Percentiles rank a stretch among this genome's conserved stretches.
These are phyloP conservation scores for Spea bombifrons DNA, from an alignment of 2,113 vertebrate genomes.

Conservation along the genomic window DNA sequence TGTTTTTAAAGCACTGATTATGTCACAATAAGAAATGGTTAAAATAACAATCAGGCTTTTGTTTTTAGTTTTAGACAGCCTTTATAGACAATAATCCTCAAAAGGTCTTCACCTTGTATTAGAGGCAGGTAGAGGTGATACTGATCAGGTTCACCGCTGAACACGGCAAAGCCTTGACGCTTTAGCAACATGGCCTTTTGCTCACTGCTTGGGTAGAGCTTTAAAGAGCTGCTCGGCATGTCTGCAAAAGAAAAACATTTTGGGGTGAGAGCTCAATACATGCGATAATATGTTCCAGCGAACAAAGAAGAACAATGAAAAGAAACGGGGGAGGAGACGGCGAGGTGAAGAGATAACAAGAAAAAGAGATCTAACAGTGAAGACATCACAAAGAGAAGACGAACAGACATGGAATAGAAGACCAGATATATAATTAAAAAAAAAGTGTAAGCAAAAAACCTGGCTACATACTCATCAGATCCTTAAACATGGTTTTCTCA, in stretches of 20 bases:
- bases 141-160: slow-evolving; percentile 91
- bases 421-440: neutral
- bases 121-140: slow-evolving; percentile 94
- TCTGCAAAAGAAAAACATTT: slow-evolving; percentile 59
- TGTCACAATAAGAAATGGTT: too few relatives aligned
- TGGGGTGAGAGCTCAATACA: too few relatives aligned
- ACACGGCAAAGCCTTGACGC: slow-evolving; percentile 90
- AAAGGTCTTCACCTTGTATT: slow-evolving; percentile 78
- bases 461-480: slow-evolving; percentile 89
- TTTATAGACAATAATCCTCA: neutral
- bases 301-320: too few relatives aligned
- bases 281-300: too few relatives aligned
- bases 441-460: neutral
- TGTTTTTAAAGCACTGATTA: too few relatives aligned
- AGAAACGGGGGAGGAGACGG: too few relatives aligned
- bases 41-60: too few relatives aligned
- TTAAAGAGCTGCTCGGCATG: slow-evolving; percentile 91
- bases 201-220: slow-evolving; percentile 81
- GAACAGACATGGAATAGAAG: too few relatives aligned
- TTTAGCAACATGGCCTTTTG: slow-evolving; percentile 96
- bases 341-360: too few relatives aligned
- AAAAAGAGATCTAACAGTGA: too few relatives aligned
- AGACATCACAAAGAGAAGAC: too few relatives aligned
- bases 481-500: slow-evolving; percentile 98
- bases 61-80: too few relatives aligned